phyloP scores from a whole-genome alignment of 1,140 invertebrate genomes.

The Brachionus rotundiformis region DNA sequence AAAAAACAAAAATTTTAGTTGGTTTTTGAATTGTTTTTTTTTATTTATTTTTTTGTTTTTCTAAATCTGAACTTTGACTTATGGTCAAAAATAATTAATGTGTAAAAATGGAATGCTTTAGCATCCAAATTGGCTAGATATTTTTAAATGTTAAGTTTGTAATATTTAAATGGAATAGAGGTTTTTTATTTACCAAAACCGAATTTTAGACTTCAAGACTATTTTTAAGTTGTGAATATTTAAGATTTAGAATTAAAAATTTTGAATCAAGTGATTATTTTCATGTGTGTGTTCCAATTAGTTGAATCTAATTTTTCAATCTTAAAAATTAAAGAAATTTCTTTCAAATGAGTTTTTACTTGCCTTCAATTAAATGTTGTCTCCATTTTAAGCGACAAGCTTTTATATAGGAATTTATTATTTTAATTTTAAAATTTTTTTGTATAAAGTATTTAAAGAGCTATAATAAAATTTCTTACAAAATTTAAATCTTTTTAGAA shows the following conservation, averaged over 20 bases:
- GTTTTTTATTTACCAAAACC: neutral
- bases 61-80: neutral
- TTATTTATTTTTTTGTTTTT: neutral
- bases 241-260: neutral
- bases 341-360: neutral
- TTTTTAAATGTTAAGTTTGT: neutral
- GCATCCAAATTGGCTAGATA: neutral
- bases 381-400: conserved; percentile 6
- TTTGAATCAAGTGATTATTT: neutral
- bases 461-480: conserved; percentile 4
- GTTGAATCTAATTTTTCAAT: neutral
- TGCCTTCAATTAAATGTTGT: neutral
- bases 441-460: conserved; percentile 10
- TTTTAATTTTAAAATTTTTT: neutral
- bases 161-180: neutral
- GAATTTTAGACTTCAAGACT: conserved; percentile 12
- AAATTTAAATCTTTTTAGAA: neutral
- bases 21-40: neutral
- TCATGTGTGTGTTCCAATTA: neutral
- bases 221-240: neutral
- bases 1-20: conserved; percentile 34
- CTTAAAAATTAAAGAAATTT: neutral
- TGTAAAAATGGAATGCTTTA: neutral
- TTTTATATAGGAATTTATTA: neutral
- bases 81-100: neutral